Evolutionary conservation across 2,113 vertebrate genomes (phyloP).

Genomic region (Pholis gunnellus): DNA sequence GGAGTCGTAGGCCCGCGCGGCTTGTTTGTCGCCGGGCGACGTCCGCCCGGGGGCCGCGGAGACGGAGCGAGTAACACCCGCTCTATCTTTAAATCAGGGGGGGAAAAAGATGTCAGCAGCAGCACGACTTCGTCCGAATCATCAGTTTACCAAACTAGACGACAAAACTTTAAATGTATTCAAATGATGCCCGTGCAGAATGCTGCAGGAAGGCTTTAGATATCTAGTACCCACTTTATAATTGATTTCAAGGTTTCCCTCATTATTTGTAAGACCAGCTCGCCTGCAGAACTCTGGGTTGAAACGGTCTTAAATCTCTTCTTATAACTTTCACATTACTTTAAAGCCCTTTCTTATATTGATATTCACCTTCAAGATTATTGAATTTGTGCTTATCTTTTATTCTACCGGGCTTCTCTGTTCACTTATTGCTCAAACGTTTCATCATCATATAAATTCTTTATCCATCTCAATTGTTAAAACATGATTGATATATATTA

Average conservation of each 20-base stretch:
- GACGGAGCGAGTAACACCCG: constrained; percentile 48
- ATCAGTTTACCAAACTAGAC: neutral
- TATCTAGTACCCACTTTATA: neutral
- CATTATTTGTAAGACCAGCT: neutral
- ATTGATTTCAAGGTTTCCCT: neutral
- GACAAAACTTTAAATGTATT: neutral
- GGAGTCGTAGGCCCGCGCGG: constrained; percentile 33
- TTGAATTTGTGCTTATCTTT: neutral
- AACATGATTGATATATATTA: neutral
- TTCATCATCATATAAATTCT: neutral
- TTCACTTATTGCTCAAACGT: constrained; percentile 2
- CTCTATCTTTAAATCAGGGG: constrained; percentile 55
- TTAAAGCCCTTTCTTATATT: neutral
- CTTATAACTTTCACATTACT: neutral
- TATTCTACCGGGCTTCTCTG: constrained; percentile 1
- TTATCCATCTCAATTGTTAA: neutral
- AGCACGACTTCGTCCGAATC: neutral
- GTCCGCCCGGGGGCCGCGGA: constrained; percentile 28
- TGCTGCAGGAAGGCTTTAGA: neutral
- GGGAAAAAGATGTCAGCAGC: neutral
- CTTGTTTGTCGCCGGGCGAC: constrained; percentile 22
- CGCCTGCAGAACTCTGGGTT: neutral
- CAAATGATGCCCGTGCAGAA: neutral
- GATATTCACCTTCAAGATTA: constrained; percentile 9
- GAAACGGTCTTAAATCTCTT: neutral